phyloP scores from a whole-genome alignment of 2,113 vertebrate species.

The Hemibagrus wyckioides region DNA sequence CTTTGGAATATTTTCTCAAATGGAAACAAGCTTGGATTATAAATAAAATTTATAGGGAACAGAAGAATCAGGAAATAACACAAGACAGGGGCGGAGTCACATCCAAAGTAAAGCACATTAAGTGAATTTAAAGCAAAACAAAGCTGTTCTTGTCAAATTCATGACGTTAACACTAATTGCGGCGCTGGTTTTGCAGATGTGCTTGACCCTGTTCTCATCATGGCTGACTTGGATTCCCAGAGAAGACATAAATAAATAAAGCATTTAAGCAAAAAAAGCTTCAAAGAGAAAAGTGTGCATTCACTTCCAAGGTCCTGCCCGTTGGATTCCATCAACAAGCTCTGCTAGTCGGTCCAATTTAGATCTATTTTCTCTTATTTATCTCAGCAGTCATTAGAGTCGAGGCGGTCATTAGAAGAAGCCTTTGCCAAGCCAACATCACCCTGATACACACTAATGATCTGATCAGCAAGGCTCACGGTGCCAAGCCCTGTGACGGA shows the following conservation, averaged over 20 bases:
- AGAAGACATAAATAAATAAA: background rate
- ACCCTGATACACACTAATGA: constrained; percentile 47
- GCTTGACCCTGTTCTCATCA: background rate
- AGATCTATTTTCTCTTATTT: constrained; percentile 30
- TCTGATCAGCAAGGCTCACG: background rate
- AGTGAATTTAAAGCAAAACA: background rate
- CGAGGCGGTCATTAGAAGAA: constrained; percentile 23
- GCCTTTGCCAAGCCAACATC: constrained; percentile 35
- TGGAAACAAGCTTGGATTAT: background rate
- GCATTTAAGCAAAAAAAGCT: background rate
- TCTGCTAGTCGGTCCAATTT: constrained; percentile 15
- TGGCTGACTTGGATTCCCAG: background rate
- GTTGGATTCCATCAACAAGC: constrained; percentile 19
- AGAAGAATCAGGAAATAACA: background rate
- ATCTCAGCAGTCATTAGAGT: constrained; percentile 13
- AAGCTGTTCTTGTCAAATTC: background rate
- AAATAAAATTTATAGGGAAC: background rate
- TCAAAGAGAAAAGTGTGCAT: background rate
- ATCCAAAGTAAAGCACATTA: background rate
- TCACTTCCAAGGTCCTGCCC: background rate
- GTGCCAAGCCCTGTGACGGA: constrained; percentile 41
- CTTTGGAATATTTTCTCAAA: background rate
- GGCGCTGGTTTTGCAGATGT: background rate
- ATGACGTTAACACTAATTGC: background rate
- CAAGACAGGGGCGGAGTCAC: background rate